Evolutionary conservation across 2,888 invertebrate species (phyloP).

Genomic region (Agrotis puta): DNA sequence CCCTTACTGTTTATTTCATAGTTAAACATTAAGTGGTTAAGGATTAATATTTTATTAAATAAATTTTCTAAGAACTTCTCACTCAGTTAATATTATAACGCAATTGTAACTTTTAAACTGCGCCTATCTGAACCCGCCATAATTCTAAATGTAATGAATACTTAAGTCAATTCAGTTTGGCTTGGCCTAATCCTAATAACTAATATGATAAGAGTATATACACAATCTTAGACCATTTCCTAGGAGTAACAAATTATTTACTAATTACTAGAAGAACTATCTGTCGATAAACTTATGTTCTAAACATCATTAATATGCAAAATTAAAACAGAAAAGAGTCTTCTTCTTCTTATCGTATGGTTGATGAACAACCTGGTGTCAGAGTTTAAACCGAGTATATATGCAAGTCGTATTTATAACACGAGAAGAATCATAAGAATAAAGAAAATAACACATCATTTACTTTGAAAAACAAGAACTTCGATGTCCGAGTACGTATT

Average conservation of each 20-base stretch:
- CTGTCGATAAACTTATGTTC: constrained; percentile 60
- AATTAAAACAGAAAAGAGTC: constrained; percentile 1
- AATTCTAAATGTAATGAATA: constrained; percentile 52
- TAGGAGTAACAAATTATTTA: constrained; percentile 72
- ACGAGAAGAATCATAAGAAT: neutral
- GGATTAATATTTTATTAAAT: neutral
- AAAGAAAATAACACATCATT: neutral
- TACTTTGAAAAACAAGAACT: constrained; percentile 20
- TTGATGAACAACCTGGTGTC: too few relatives aligned
- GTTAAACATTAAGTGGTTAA: neutral
- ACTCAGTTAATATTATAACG: neutral
- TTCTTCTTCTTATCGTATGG: too few relatives aligned
- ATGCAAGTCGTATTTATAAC: neutral
- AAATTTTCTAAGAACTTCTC: neutral
- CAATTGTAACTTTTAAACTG: neutral
- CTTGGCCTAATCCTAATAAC: constrained; percentile 76
- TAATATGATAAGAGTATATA: constrained; percentile 68
- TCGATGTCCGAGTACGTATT: constrained; percentile 51
- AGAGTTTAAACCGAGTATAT: too few relatives aligned
- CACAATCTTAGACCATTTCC: constrained; percentile 72
- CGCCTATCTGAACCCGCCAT: constrained; percentile 45
- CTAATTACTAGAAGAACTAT: constrained; percentile 65
- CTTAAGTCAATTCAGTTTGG: constrained; percentile 80
- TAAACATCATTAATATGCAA: constrained; percentile 40
- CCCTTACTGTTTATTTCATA: neutral